A percentile compares a stretch with the other conserved stretches of the same genome.
Conservation (phyloP, 2,888 invertebrate species). For the Drosophila cognata region DNA sequence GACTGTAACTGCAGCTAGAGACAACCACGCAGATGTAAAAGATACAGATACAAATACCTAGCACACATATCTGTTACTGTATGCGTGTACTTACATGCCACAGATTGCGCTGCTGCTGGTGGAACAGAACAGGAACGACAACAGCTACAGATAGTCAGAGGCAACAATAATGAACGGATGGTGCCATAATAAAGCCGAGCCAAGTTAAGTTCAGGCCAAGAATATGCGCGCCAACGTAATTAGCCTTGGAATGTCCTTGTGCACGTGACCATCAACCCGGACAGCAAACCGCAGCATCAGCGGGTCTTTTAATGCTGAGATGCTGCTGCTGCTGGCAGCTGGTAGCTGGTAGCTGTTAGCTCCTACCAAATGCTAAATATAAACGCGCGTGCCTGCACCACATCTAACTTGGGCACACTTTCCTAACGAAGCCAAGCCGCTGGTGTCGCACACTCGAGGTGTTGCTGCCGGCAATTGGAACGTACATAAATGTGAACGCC, state of each 20-base stretch:
- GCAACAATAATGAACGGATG: conserved; percentile 65
- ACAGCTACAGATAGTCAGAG: conserved; percentile 17
- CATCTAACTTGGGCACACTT: conserved; percentile 77
- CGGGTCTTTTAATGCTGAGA: conserved; percentile 31
- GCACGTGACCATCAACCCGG: conserved; percentile 72
- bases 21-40: conserved; percentile 78
- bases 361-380: conserved; percentile 67
- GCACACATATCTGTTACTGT: conserved; percentile 14
- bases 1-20: conserved; percentile 27
- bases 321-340: conserved; percentile 2
- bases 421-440: conserved; percentile 65
- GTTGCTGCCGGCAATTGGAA: conserved; percentile 59
- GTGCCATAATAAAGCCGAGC: conserved; percentile 63
- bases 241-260: conserved; percentile 81
- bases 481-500: conserved; percentile 34
- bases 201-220: conserved; percentile 23
- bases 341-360: not conserved
- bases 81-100: conserved; percentile 49
- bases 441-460: conserved; percentile 37
- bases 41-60: conserved; percentile 51
- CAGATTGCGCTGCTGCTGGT: conserved; percentile 53
- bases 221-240: conserved; percentile 70
- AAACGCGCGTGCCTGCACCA: conserved; percentile 77
- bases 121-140: conserved; percentile 18
- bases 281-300: conserved; percentile 17